Evolutionary conservation across 2,888 invertebrate species (phyloP).

Genomic region (Argyresthia albistria): DNA sequence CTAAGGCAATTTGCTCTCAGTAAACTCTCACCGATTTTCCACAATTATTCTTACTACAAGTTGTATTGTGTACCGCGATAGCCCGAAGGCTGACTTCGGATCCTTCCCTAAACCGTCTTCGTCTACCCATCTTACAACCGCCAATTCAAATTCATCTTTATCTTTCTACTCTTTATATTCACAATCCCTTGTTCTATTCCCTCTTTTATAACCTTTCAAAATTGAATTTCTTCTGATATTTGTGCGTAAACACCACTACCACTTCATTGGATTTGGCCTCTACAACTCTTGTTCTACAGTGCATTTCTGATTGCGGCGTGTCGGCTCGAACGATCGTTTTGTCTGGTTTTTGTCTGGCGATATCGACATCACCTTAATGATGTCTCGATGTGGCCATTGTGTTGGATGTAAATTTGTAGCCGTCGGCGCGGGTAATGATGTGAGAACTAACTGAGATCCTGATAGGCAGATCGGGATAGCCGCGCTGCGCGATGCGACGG

Average conservation of each 20-base stretch:
- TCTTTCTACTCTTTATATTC: conserved; percentile 29
- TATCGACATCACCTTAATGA: conserved; percentile 73
- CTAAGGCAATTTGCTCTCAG: background rate
- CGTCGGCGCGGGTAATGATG: conserved; percentile 73
- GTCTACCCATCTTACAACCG: conserved; percentile 22
- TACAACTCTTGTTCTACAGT: conserved; percentile 24
- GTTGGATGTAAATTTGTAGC: conserved; percentile 73
- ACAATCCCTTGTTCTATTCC: conserved; percentile 37
- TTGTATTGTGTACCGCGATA: conserved; percentile 58
- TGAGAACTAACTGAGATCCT: conserved; percentile 72
- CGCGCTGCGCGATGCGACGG: conserved; percentile 50
- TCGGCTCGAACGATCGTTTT: conserved; percentile 31
- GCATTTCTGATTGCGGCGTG: conserved; percentile 20
- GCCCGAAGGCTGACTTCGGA: conserved; percentile 53
- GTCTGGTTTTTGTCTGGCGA: conserved; percentile 46
- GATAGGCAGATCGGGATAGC: conserved; percentile 66
- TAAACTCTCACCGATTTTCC: conserved; percentile 41
- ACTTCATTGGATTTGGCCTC: conserved; percentile 18
- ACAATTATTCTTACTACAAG: conserved; percentile 60
- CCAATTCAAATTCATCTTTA: conserved; percentile 40
- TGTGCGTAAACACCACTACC: conserved; percentile 33
- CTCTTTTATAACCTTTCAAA: conserved; percentile 64
- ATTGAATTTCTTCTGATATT: conserved; percentile 22
- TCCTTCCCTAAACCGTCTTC: conserved; percentile 52
- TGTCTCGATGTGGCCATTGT: conserved; percentile 73